Evolutionary conservation across 1,140 invertebrate genomes (phyloP), one percentile per base, ranked within the genome.

Genomic region (Atta cephalotes): DNA sequence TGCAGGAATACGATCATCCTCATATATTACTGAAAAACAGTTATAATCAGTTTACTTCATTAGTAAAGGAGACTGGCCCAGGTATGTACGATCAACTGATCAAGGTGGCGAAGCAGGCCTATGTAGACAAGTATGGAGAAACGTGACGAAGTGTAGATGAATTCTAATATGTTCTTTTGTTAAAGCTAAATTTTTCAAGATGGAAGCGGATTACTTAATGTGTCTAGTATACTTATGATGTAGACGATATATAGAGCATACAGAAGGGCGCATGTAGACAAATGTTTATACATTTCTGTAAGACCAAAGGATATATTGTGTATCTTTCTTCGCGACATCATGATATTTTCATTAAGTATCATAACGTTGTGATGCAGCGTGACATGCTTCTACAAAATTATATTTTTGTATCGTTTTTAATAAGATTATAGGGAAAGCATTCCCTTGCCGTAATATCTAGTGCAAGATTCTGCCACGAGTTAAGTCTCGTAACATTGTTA

Each of bases 1-100:
- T 96, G 63, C 91, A 96, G 93, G 97, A 97, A 93, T 97, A 96
- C 91, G 96, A 97, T 89, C 96, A 96, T 86, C 97, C 97, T 0
- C 93, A 96, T 49, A 88, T 95, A 28, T 93, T 97, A 16, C 81
- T 97, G n/a, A 92, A 96, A 88, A 93, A 94, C 49, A 86, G 94
- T 92, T 85, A 92, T 77, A 85, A 95, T 71, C 93, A 96, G 62
- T 97, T 98, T 88, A 96, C 96, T 62, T 96, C 96, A 65, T 96
- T 98, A 95, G 97, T 97, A 5, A 95, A 96, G 70, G 96, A 97
- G 94, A 97, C 96, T 51, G 97, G 96, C 18, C 93, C 93, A 18
- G 91, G 93, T 21, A 95, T 96, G 95, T 94, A 94, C 9, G 96
- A 96, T 21, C 95, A 95, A 74, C 89, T 95, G 53, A 78, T 89